These are phyloP conservation scores for Anoura caudifer DNA, from an alignment of 2,113 vertebrate species.

Conservation along the genomic window DNA sequence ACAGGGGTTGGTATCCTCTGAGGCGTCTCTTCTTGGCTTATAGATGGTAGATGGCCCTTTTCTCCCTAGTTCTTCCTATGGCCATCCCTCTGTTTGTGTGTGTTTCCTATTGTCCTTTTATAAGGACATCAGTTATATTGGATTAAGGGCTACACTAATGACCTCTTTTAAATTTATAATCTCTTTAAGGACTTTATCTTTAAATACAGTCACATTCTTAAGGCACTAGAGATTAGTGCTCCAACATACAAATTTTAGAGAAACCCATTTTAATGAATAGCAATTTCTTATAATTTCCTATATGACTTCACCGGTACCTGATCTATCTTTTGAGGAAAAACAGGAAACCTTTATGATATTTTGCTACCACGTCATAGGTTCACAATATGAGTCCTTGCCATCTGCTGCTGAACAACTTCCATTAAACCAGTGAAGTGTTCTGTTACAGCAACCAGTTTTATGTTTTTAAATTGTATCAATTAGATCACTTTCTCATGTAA, in stretches of 20 bases:
- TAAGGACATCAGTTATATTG: neutral
- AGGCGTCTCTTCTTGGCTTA: neutral
- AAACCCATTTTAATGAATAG: neutral
- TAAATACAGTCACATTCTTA: neutral
- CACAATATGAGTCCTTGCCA: neutral
- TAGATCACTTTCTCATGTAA: neutral
- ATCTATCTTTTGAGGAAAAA: neutral
- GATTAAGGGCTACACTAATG: neutral
- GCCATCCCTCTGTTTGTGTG: neutral
- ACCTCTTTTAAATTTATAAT: neutral
- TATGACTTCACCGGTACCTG: rapidly evolving
- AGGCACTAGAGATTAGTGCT: neutral
- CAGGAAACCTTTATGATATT: neutral
- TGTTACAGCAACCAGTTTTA: neutral
- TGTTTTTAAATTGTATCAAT: neutral
- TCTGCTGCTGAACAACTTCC: neutral
- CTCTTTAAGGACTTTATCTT: neutral
- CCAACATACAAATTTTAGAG: neutral
- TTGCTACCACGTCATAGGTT: neutral
- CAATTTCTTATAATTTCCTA: neutral
- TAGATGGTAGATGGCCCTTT: neutral
- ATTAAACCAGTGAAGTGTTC: neutral
- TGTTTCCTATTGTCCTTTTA: neutral
- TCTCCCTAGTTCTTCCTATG: neutral
- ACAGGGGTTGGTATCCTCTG: neutral